These are phyloP conservation scores for Tetheella fluctuosa DNA, from an alignment of 2,888 invertebrate genomes.

Conservation along the genomic window DNA sequence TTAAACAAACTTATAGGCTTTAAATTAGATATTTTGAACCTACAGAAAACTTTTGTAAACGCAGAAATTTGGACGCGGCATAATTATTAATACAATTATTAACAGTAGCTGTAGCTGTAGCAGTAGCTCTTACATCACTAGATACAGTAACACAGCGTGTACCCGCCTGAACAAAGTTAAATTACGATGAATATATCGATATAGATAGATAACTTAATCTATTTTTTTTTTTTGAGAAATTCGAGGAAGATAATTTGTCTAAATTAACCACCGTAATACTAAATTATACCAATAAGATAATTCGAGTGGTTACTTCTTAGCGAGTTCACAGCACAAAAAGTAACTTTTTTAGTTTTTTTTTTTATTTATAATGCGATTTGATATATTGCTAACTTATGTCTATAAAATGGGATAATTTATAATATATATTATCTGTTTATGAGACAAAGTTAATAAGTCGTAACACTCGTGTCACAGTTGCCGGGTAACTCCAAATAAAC, in stretches of 20 bases:
- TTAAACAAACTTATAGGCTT: no score
- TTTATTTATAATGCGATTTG: not conserved
- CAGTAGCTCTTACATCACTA: not conserved
- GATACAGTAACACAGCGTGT: not conserved
- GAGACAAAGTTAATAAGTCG: not conserved
- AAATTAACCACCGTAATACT: slow-evolving; percentile 11
- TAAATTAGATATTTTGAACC: no score
- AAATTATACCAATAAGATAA: slow-evolving; percentile 12
- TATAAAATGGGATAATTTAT: not conserved
- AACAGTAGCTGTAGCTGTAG: not conserved
- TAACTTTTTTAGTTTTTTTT: not conserved
- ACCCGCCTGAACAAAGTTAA: slow-evolving; percentile 1
- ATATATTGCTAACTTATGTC: not conserved
- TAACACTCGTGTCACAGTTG: no score
- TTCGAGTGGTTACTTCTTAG: slow-evolving; percentile 13
- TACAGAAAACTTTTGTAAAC: no score
- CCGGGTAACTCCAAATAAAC: not conserved
- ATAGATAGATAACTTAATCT: slow-evolving; percentile 7
- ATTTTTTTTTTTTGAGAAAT: slow-evolving; percentile 23
- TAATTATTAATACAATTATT: no score
- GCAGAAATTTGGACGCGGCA: no score
- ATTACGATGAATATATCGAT: not conserved
- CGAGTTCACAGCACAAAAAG: slow-evolving; percentile 1
- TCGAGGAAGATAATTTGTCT: slow-evolving; percentile 32
- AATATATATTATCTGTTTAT: not conserved